These are phyloP conservation scores for Venturia canescens DNA, from an alignment of 1,140 invertebrate species.

Conservation along the genomic window DNA sequence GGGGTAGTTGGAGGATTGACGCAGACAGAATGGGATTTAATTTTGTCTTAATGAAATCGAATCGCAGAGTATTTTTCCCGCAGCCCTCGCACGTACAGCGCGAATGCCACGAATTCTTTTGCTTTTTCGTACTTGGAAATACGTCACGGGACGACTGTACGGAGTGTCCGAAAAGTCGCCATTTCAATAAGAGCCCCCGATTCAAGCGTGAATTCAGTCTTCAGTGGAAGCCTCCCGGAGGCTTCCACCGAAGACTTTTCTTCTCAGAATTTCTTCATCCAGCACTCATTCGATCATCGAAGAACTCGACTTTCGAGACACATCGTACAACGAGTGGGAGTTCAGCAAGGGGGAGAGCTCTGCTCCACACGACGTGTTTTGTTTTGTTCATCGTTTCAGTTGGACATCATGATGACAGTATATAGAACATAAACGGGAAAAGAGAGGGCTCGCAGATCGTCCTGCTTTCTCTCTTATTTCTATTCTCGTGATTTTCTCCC, in stretches of 20 bases:
- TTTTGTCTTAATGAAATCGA: slow-evolving; percentile 47
- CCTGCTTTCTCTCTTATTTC: slow-evolving; percentile 30
- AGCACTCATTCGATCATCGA: too few relatives aligned
- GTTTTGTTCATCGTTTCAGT: slow-evolving; percentile 69
- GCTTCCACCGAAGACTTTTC: too few relatives aligned
- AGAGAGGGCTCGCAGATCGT: slow-evolving; percentile 42
- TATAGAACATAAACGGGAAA: slow-evolving; percentile 70
- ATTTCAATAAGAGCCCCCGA: too few relatives aligned
- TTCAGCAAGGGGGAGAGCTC: neutral
- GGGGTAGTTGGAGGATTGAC: slow-evolving; percentile 19
- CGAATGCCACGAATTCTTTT: slow-evolving; percentile 42
- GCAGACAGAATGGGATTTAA: slow-evolving; percentile 42
- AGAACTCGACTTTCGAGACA: too few relatives aligned
- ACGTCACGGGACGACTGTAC: slow-evolving; percentile 20
- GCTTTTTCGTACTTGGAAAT: neutral
- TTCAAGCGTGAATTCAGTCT: too few relatives aligned
- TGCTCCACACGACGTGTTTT: slow-evolving; percentile 62
- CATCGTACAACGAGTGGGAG: neutral
- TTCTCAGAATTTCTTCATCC: too few relatives aligned
- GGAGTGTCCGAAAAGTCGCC: too few relatives aligned
- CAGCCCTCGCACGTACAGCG: neutral
- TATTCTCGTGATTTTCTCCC: slow-evolving; percentile 24
- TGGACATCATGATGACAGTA: slow-evolving; percentile 74
- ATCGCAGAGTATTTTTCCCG: slow-evolving; percentile 13
- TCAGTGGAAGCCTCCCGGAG: too few relatives aligned